A percentile compares a stretch with the other conserved stretches of the same genome.
Evolutionary conservation across 2,888 invertebrate genomes (phyloP).

Genomic region (Heliconius aoede): DNA sequence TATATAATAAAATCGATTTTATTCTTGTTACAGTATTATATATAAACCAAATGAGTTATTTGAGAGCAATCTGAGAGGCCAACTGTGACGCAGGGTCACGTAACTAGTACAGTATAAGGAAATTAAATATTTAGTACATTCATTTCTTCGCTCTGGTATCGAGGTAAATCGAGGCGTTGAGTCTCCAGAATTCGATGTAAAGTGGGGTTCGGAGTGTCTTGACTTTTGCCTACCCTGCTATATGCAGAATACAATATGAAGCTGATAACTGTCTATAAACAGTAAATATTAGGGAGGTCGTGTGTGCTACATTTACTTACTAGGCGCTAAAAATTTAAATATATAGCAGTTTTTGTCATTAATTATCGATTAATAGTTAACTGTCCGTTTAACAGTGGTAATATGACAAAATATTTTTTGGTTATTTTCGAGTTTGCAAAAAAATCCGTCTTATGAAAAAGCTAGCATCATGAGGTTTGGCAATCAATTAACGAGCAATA

Average conservation of each 20-base stretch:
- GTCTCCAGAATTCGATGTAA: neutral
- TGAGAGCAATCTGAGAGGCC: neutral
- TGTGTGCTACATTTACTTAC: neutral
- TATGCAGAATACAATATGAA: neutral
- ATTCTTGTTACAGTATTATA: neutral
- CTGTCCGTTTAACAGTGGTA: neutral
- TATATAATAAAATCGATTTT: neutral
- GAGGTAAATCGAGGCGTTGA: neutral
- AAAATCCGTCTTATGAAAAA: neutral
- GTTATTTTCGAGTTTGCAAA: neutral
- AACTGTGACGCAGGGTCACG: neutral
- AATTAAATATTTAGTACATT: neutral
- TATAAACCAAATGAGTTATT: neutral
- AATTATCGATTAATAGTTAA: neutral
- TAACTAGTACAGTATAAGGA: too few species aligned
- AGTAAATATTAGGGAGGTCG: neutral
- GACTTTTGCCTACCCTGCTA: neutral
- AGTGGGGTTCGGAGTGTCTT: neutral
- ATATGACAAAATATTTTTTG: neutral
- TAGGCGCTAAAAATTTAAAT: neutral
- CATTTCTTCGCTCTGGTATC: neutral
- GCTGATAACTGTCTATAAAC: neutral
- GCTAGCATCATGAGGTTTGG: neutral
- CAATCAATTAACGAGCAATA: conserved; percentile 13
- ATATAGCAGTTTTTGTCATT: neutral